Evolutionary conservation across 2,113 vertebrate species (phyloP), one percentile per base, ranked within the genome.

Genomic region (Leiothrix lutea): DNA sequence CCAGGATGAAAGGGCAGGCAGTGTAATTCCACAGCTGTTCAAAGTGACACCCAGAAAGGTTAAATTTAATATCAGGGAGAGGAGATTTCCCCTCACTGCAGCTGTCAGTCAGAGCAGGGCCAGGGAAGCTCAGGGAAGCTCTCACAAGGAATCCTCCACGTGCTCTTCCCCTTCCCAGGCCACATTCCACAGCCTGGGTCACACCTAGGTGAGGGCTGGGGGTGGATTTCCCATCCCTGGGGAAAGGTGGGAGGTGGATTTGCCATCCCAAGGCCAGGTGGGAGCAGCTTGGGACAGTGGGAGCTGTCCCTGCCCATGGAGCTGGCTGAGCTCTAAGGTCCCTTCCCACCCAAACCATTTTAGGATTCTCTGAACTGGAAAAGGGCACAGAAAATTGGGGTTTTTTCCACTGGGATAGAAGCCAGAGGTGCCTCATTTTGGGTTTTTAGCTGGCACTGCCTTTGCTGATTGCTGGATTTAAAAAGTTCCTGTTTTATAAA

Each of bases 11-110:
- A 94, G 82, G 70, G 42, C 50, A 57, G 50, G 66, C 89, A 57
- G 16, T 18, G 77, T 33, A 67, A 92, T 93, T 72, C 84, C 86
- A 22, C 11, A 44, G 86, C 72, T 89, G 73, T 40, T 95, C 50
- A 22, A 88, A 83, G 79, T 38, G 44, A 54, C 58, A 26, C 14
- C 61, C 36, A 45, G 2, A 93, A 95, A 97, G 95, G 97, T 96
- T 86, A 53, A 88, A 22, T 89, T 96, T 89, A 83, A 92, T 75
- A 88, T 69, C 95, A 87, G 45, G 24, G 47, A 88, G 80, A 71
- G n/a, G 70, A 86, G 48, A 72, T 87, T 87, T 74, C 60, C 53
- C 81, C 86, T 92, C 7, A 0, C 50, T 23, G 45, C 61, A 65
- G 54, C 64, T 51, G 42, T 28, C 86, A 45, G 6, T 75, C 92